Evolutionary conservation across 2,888 invertebrate genomes (phyloP).

Genomic region (Drosophila sordidula): DNA sequence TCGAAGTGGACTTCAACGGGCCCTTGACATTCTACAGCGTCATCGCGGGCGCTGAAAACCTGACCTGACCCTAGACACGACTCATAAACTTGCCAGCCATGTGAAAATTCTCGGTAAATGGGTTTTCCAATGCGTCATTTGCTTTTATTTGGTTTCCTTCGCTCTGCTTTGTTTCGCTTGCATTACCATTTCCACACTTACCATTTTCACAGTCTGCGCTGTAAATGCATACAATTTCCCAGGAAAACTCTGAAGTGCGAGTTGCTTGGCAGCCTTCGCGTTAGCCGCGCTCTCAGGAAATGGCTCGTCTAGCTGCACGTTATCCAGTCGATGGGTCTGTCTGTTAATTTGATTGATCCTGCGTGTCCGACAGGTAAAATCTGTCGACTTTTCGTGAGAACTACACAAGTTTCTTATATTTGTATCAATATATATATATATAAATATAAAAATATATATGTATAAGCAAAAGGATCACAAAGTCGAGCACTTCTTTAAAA

Average conservation of each 20-base stretch:
- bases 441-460: background rate
- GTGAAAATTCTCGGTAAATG: conserved; percentile 51
- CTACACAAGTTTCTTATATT: conserved; percentile 5
- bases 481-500: background rate
- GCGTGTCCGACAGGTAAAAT: conserved; percentile 32
- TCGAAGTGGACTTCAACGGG: conserved; percentile 16
- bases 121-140: conserved; percentile 13
- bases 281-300: conserved; percentile 2
- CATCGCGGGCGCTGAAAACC: conserved; percentile 23
- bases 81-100: conserved; percentile 19
- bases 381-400: conserved; percentile 27
- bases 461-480: conserved; percentile 17
- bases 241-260: conserved; percentile 38
- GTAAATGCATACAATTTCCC: conserved; percentile 53
- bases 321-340: conserved; percentile 19
- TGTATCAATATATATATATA: background rate
- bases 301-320: background rate
- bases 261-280: conserved; percentile 5
- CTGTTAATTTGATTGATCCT: conserved; percentile 40
- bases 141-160: conserved; percentile 18
- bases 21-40: conserved; percentile 32
- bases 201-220: conserved; percentile 51
- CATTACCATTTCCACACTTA: conserved; percentile 44
- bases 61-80: conserved; percentile 40
- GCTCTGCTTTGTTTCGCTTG: conserved; percentile 3